Conservation (phyloP, 2,113 vertebrate species). For the Benitochromis conjunctus region DNA sequence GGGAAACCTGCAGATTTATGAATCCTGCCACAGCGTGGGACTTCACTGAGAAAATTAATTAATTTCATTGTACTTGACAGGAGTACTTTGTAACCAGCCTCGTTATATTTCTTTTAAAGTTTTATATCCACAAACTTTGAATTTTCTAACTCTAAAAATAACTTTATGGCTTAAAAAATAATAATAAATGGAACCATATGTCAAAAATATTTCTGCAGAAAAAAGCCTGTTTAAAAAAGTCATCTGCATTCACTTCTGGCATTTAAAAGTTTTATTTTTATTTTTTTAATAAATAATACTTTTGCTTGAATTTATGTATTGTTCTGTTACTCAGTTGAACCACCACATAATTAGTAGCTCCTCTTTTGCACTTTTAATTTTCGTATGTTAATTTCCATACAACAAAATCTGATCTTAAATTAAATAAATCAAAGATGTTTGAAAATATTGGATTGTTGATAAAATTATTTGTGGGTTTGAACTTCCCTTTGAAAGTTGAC, state of each 20-base stretch:
- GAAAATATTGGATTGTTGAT: not conserved
- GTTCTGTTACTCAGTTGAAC: too few species aligned
- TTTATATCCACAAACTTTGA: not conserved
- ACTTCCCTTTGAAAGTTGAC: not conserved
- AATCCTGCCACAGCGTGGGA: not conserved
- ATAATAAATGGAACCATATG: not conserved
- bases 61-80: not conserved
- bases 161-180: not conserved
- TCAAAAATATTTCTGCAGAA: not conserved
- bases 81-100: not conserved
- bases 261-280: not conserved
- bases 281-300: too few species aligned
- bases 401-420: too few species aligned
- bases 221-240: not conserved
- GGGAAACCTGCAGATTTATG: not conserved
- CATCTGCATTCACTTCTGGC: not conserved
- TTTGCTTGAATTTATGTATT: too few species aligned
- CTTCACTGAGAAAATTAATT: accelerated
- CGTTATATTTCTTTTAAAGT: not conserved
- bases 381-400: not conserved
- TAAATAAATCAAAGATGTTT: too few species aligned
- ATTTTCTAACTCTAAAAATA: not conserved
- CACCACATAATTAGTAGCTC: too few species aligned
- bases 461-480: not conserved
- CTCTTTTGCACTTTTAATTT: not conserved